Evolutionary conservation across 2,888 invertebrate species (phyloP).

Genomic region (Melitaea athalia): DNA sequence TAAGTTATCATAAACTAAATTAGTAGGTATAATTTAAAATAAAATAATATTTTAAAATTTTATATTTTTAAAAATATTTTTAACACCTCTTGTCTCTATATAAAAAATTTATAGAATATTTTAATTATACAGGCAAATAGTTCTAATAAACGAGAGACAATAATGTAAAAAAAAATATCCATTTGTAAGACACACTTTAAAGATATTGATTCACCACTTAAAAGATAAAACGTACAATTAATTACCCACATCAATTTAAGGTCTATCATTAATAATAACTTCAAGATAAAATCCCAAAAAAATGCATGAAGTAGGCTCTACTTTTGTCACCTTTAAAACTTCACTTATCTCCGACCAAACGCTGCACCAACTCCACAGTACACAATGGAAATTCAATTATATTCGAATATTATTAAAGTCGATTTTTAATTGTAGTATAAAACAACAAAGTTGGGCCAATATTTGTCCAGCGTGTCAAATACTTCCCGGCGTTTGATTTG

Average conservation of each 20-base stretch:
- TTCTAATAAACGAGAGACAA: too few species aligned
- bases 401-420: slow-evolving; percentile 13
- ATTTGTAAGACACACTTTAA: not conserved
- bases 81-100: too few species aligned
- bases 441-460: slow-evolving; percentile 40
- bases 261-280: slow-evolving; percentile 34
- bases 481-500: slow-evolving; percentile 56
- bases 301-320: slow-evolving; percentile 35
- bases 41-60: too few species aligned
- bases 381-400: slow-evolving; percentile 29
- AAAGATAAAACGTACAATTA: slow-evolving; percentile 22
- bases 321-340: slow-evolving; percentile 46
- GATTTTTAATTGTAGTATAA: slow-evolving; percentile 25
- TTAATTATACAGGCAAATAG: too few species aligned
- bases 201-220: not conserved
- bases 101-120: too few species aligned
- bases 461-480: slow-evolving; percentile 57
- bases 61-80: too few species aligned
- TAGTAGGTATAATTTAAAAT: too few species aligned
- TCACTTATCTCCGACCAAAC: slow-evolving; percentile 40
- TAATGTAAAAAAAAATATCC: not conserved
- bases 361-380: slow-evolving; percentile 1
- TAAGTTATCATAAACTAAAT: too few species aligned
- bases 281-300: slow-evolving; percentile 34
- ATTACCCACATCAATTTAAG: slow-evolving; percentile 21